Base-by-base conservation (phyloP, 2,797 vertebrate species). In the Naso thynnoides region DNA sequence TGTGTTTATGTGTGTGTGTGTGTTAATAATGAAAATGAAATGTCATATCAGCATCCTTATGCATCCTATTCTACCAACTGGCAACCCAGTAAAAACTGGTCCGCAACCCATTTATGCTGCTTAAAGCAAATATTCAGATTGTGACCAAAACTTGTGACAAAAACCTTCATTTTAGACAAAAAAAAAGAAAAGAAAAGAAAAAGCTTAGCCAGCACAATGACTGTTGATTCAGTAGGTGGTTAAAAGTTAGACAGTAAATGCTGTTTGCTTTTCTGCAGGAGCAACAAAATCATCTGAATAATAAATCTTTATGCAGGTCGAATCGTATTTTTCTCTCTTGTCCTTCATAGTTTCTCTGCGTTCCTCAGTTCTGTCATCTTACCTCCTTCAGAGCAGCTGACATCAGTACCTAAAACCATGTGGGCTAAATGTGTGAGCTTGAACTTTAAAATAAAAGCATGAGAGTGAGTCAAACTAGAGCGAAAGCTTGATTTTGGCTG, bases 361-460 rank as follows among this genome's bases (percentile, higher is more conserved):
- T 33, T 5, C 41, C 63, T 70, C 48, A 29, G 54, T 62, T 55
- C 47, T 21, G 42, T 55, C 49, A 56, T 76, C 58, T 66, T 58
- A 67, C 66, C 73, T 70, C 74, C 66, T 62, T 78, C 70, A 66
- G 70, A 77, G 74, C 79, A 81, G 73, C 75, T 83, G 73, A 68
- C 70, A 81, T 63, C 53, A 79, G 21, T 56, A 48, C 47, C 54
- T 72, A 53, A 61, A 69, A 72, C 50, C 55, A 62, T 64, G 80
- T 83, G 73, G 83, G 79, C 78, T 75, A 58, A 73, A 84, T 33
- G 81, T 84, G 84, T 73, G 70, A 84, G 54, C 50, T 73, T 48
- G 5, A 44, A 42, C 62, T 76, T 18, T 64, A 41, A 70, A 55
- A 77, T 45, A 23, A 81, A 83, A n/a, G n/a, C n/a, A 56, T 19